Percentiles rank a stretch among this genome's conserved stretches.
Evolutionary conservation across 2,113 vertebrate species (phyloP).

Genomic region (Dipodomys merriami): DNA sequence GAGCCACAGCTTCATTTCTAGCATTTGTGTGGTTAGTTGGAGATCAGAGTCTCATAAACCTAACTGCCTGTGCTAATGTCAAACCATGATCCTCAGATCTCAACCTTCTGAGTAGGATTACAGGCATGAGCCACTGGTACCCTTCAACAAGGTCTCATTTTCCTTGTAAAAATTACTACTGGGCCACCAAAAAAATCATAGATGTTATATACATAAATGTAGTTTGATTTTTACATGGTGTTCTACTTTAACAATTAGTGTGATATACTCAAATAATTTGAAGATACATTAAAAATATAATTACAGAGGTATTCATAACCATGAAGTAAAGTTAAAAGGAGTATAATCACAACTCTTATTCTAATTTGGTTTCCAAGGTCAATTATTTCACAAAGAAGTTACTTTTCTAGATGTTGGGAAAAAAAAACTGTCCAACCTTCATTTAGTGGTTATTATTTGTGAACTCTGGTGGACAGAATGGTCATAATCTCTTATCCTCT

Average conservation of each 20-base stretch:
- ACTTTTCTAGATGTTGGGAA: neutral
- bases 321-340: neutral
- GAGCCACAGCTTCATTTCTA: no score
- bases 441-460: neutral
- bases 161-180: neutral
- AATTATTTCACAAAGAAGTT: constrained; percentile 5
- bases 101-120: no score
- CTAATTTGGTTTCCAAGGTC: neutral
- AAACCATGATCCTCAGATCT: no score
- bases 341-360: neutral
- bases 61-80: no score
- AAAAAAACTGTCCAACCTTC: neutral
- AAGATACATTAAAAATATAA: constrained; percentile 13
- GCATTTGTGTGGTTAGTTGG: no score
- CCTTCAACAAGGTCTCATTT: neutral
- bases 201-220: neutral
- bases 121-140: no score
- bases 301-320: neutral
- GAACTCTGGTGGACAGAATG: neutral
- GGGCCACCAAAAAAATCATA: neutral
- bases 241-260: neutral
- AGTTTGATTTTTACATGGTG: neutral
- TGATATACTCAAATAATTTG: neutral
- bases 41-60: no score
- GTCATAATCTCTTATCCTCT: neutral